These are phyloP conservation scores for Erpetoichthys calabaricus DNA, from an alignment of 2,797 vertebrate genomes.

Conservation along the genomic window DNA sequence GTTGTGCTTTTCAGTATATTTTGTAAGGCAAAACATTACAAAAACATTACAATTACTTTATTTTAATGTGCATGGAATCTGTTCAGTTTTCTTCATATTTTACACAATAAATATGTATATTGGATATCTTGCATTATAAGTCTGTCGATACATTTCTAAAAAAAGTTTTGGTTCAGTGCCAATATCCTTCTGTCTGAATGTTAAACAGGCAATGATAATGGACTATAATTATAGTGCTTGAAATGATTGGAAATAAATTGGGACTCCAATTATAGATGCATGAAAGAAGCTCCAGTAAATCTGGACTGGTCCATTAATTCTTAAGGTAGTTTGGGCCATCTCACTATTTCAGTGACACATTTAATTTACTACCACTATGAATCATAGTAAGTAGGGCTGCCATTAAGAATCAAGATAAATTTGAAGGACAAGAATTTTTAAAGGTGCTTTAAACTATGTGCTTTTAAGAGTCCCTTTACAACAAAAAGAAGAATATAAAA, in stretches of 20 bases:
- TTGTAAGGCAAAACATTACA: too few relatives aligned
- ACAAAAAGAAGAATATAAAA: too few relatives aligned
- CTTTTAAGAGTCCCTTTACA: too few relatives aligned
- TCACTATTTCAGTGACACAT: constrained; percentile 34
- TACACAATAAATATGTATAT: neutral
- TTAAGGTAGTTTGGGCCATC: constrained; percentile 43
- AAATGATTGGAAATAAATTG: constrained; percentile 64
- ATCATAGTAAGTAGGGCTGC: constrained; percentile 26
- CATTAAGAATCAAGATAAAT: constrained; percentile 35
- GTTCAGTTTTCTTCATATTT: neutral
- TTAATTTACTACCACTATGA: constrained; percentile 31
- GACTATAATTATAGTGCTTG: constrained; percentile 54
- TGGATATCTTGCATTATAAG: neutral
- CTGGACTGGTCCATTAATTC: constrained; percentile 54
- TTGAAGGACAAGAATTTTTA: constrained; percentile 8
- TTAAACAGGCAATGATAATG: constrained; percentile 49
- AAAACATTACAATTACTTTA: too few relatives aligned
- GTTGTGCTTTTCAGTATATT: too few relatives aligned
- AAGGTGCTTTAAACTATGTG: too few relatives aligned
- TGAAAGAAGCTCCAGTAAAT: constrained; percentile 42
- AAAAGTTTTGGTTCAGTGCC: constrained; percentile 23
- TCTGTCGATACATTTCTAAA: neutral
- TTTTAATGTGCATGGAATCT: too few relatives aligned
- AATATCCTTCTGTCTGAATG: constrained; percentile 37
- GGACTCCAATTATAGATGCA: constrained; percentile 52